Base-by-base conservation (phyloP, 2,888 invertebrate genomes). In the Microctonus hyperodae region DNA sequence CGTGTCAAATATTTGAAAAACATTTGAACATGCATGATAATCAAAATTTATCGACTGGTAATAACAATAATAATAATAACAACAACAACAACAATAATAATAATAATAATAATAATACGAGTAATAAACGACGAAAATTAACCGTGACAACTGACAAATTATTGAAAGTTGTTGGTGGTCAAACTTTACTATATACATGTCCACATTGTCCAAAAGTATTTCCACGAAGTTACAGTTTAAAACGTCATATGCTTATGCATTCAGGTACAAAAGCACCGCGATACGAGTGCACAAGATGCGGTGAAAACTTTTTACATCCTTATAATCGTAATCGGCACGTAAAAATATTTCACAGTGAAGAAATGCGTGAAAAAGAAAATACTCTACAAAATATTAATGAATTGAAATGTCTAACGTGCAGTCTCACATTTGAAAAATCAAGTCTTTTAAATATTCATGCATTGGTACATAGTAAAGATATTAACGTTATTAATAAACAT, bases 1-100 rank as follows among this genome's bases (percentile, higher is more conserved):
- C 88, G 0, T 88, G 88, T 0, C 85, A 86, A 64, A 87, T 87
- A 50, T 83, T 90, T 31, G 89, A 90, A 77, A 86, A 86, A 63
- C 90, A 91, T 82, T 82, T 90, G 44, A 86, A 88, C 72, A 74
- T 85, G n/a, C 87, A 88, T 71, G 86, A 87, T 56, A 53, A 28
- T 25, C 28, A 23, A 11, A 51, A 48, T 31, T n/a, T 13, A 51
- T 22, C 28, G 10, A 48, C 31, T 50, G 9, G 13, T 13, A 23
- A 44, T 16, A 53, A 10, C 25, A 58, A 58, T 40, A 51, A 50
- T 2, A 22, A 20, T 22, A 16, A 16, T 4, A 13, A 50, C 10
- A 55, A 55, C n/a, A n/a, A n/a, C n/a, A n/a, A n/a, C n/a, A n/a
- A n/a, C n/a, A n/a, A n/a, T n/a, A n/a, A n/a, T n/a, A 53, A 37